Evolutionary conservation across 2,888 invertebrate species (phyloP), one percentile per base, ranked within the genome.

Genomic region (Coleophora deauratella): DNA sequence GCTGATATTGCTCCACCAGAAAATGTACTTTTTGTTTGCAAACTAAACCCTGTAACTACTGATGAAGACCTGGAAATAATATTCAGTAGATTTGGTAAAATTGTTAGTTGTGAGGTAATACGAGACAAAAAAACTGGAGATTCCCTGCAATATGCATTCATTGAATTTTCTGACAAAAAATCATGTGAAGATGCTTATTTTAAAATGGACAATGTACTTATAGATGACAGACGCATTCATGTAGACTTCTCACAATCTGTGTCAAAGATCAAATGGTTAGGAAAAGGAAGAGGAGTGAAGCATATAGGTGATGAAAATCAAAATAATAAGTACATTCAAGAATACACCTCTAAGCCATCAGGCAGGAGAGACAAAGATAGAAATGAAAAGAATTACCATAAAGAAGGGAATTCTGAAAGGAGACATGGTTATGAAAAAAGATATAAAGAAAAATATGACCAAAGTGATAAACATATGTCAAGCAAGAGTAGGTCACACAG

Each of bases 191-290:
- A 95, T 57, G 99, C 99, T 1, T 99, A 96, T 76, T 98, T 99
- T 64, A 99, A 99, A 87, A 99, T 99, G 99, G 99, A 99, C 71
- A 99, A 99, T 86, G 99, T 99, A 0, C 85, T 99, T 6, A 99
- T 99, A 58, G 99, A 99, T 79, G 99, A 99, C 69, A 88, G 99
- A 21, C 88, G 99, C 50, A 99, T 99, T 62, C 99, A 99, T 81
- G 99, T 99, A 0, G 99, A 99, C 78, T 99, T 99, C 84, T 98
- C 98, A 50, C 99, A 99, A 72, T 98, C 98, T 37, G 99, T 99
- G 0, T 92, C 99, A 1, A 98, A 98, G 78, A 90, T 96, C 56
- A 92, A 92, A 58, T 97, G 96, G 95, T 88, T 91, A 40, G 96
- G 96, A 2, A 96, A 96, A 80, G 96, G 95, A 0, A 88, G 92